phyloP scores from a whole-genome alignment of 2,797 vertebrate genomes.

The Mormyrops boulengeri region DNA sequence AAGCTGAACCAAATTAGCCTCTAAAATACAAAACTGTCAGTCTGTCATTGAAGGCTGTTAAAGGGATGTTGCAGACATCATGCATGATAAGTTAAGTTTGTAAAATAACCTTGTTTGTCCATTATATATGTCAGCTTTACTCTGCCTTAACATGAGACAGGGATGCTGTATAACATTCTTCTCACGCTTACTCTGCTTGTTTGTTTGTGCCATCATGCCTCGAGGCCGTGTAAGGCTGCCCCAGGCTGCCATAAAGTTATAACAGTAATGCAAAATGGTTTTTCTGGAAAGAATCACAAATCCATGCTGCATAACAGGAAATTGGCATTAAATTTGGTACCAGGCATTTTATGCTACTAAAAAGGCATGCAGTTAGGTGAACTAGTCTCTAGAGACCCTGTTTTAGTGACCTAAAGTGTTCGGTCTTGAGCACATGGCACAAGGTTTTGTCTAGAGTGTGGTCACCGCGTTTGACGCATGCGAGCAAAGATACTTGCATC shows the following conservation, averaged over 20 bases:
- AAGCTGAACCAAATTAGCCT: not conserved
- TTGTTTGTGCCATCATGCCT: not conserved
- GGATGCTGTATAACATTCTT: not conserved
- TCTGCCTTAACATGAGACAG: not conserved
- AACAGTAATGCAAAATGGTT: not conserved
- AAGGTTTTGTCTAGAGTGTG: not conserved
- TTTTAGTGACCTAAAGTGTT: not conserved
- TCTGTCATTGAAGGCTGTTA: not conserved
- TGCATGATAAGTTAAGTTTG: not conserved
- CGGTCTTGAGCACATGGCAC: not conserved
- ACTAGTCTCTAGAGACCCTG: not conserved
- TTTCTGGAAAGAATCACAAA: not conserved
- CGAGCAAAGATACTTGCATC: not conserved
- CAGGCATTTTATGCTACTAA: not conserved
- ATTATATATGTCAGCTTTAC: not conserved
- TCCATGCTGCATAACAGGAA: not conserved
- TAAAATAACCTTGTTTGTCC: not conserved
- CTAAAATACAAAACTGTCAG: not conserved
- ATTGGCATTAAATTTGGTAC: not conserved
- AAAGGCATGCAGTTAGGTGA: not conserved
- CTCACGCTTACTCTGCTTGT: not conserved
- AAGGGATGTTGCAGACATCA: not conserved
- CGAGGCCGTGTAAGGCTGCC: not conserved
- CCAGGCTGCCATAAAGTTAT: not conserved
- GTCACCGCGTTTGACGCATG: not conserved